Base-by-base conservation (phyloP, 2,797 vertebrate species). In the Rhabdomys pumilio region DNA sequence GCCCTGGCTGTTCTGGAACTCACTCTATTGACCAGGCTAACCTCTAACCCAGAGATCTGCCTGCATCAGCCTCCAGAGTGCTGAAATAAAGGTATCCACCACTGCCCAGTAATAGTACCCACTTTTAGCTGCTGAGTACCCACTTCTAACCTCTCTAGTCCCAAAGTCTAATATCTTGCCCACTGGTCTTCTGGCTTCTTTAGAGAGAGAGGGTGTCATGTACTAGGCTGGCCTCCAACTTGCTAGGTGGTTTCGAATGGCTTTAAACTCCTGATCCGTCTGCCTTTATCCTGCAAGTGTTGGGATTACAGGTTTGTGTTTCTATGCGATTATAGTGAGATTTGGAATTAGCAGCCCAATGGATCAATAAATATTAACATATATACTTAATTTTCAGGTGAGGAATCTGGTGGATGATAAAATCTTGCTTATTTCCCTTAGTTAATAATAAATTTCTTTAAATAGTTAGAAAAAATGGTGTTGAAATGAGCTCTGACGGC, bases 401-500 rank as follows among this genome's bases (percentile, higher is more conserved):
- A 17, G 69, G 53, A 86, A 85, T 88, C 77, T 90, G 50, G 55
- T 84, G n/a, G 89, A 96, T 72, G 75, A 92, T 87, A 93, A 93
- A 89, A 96, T 57, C 3, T 53, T 95, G 81, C 72, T 95, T 89
- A 92, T 92, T 94, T 93, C 96, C 69, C 44, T 91, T 67, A 55
- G 53, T 88, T 95, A 89, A 89, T 80, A 94, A 94, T 86, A 87
- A 80, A 93, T 38, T 81, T 41, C 63, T 93, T 94, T 79, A 96
- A 73, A 88, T 55, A 7, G 10, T 44, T 96, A 7, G 89, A 87
- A 94, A 87, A 95, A 94, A 86, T 90, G n/a, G 73, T 90, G 55
- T 89, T 92, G 93, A 93, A 92, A 93, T 93, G 79, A 86, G n/a
- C 73, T 95, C 82, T 95, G 82, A 67, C 73, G 94, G 63, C 59